Evolutionary conservation across 2,113 vertebrate species (phyloP).

Genomic region (Lathamus discolor): DNA sequence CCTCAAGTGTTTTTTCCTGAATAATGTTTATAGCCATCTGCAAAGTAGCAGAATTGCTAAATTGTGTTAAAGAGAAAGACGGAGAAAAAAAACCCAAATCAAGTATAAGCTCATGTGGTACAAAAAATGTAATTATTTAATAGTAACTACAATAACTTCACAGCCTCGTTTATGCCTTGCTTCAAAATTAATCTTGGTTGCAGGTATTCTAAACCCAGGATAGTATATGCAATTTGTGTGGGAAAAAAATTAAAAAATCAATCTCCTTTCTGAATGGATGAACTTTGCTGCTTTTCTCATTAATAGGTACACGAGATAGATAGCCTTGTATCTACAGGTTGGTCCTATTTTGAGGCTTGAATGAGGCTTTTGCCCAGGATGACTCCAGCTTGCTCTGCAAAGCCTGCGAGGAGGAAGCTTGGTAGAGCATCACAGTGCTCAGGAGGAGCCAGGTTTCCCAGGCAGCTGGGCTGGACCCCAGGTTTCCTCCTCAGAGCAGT

Average conservation of each 20-base stretch:
- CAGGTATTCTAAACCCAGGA: neutral
- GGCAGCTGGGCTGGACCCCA: neutral
- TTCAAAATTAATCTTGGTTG: neutral
- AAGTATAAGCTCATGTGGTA: neutral
- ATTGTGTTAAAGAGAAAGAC: neutral
- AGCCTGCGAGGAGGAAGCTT: neutral
- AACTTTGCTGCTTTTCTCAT: neutral
- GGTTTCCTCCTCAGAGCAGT: neutral
- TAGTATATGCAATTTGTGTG: neutral
- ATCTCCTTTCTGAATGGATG: neutral
- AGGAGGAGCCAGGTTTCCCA: neutral
- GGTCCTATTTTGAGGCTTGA: neutral
- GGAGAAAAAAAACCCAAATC: neutral
- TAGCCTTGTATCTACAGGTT: neutral
- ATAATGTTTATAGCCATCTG: constrained; percentile 31
- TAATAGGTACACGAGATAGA: neutral
- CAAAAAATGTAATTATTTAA: neutral
- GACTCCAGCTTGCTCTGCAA: neutral
- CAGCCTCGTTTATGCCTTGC: neutral
- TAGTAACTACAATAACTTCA: neutral
- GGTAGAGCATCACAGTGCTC: neutral
- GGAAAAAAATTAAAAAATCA: neutral
- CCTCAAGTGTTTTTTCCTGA: neutral
- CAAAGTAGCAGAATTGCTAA: neutral
- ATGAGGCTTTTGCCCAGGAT: neutral